Conservation (phyloP, 2,113 vertebrate genomes). For the Actinemys pallida region DNA sequence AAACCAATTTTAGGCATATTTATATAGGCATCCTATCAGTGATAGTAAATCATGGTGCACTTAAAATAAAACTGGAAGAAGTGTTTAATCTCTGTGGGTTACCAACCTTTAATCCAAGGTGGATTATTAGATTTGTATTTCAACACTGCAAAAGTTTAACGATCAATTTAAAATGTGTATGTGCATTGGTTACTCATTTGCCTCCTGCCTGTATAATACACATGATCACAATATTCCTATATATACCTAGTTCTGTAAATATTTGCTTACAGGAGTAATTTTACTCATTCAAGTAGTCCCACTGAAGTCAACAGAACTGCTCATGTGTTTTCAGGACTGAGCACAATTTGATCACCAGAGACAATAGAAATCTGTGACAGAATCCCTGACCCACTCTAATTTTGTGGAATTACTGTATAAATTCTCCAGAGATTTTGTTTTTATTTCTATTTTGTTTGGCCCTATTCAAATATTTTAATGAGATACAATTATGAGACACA, state of each 20-base stretch:
- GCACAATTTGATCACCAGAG: background rate
- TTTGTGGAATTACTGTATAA: background rate
- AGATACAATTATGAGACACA: background rate
- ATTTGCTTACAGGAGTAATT: background rate
- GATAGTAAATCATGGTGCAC: background rate
- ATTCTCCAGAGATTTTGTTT: background rate
- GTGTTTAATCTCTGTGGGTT: background rate
- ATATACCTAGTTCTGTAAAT: constrained; percentile 1
- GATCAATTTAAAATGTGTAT: background rate
- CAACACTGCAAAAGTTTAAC: background rate
- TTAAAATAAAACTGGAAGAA: background rate
- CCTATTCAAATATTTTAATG: background rate
- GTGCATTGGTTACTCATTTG: background rate
- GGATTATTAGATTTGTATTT: constrained; percentile 3
- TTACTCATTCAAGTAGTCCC: background rate
- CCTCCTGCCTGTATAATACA: background rate
- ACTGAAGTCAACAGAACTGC: background rate
- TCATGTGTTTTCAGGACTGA: background rate
- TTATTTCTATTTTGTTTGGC: background rate
- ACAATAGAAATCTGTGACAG: background rate
- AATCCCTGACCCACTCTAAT: background rate
- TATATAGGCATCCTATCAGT: background rate
- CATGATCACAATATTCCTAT: background rate
- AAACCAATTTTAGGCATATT: constrained; percentile 22
- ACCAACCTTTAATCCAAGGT: background rate